Evolutionary conservation across 2,113 vertebrate species (phyloP), one percentile per base, ranked within the genome.

Genomic region (Accipiter virgatus): DNA sequence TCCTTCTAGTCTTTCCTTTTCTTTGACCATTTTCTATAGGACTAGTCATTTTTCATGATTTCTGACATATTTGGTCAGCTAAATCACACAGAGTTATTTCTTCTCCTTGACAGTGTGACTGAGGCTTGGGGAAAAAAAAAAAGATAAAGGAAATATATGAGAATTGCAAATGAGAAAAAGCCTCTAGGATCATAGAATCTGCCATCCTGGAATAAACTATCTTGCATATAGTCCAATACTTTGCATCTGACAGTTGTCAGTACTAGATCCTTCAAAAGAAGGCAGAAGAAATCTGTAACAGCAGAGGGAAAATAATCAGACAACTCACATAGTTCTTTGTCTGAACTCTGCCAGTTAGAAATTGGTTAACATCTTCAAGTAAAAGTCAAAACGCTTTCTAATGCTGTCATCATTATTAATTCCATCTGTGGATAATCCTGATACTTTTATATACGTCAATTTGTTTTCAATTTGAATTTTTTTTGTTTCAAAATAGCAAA

Each of bases 51-150:
- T 90, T 84, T 92, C 80, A 94, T 58, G 25, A 84, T 93, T 89
- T 86, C 56, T 92, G 79, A 88, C 68, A 90, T 71, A 93, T 63
- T 67, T 88, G 55, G 77, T 81, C 1, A 11, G 14, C 19, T 96
- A 90, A 95, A 94, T 95, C 94, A 93, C 40, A 53, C n/a, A 73
- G 81, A 95, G 34, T 90, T 93, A 90, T 93, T 92, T 78, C 75
- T 94, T 81, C 38, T 81, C 56, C 75, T 86, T 86, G 96, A 88
- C 88, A 95, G 59, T 74, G 40, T 88, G 88, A 86, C 90, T 71
- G 63, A 88, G n/a, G 50, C n/a, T 87, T 78, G n/a, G 29, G 4
- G 4, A 34, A 10, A n/a, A 40, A 14, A 40, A 18, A 43, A 56
- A 29, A 45, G 27, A 63, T 29, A 47, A 61, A 72, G 73, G 8